Percentiles rank a stretch among this genome's conserved stretches.
Conservation (phyloP, 2,113 vertebrate genomes). For the Ammodytes dubius region DNA sequence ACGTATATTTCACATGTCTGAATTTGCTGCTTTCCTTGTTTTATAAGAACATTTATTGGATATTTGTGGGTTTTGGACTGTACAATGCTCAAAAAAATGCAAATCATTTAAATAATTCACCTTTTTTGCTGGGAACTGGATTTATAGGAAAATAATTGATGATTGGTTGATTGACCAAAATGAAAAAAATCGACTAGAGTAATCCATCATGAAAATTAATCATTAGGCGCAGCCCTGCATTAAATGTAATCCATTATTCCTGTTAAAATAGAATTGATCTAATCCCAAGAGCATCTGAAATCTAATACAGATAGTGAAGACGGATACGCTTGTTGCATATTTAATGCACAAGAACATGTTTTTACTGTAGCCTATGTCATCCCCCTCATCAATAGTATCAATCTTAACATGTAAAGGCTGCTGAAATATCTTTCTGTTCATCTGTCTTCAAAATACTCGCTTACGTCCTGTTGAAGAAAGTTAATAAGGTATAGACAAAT, state of each 20-base stretch:
- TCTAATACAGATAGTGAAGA: no score
- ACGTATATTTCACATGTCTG: neutral
- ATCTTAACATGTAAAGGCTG: neutral
- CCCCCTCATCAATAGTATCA: neutral
- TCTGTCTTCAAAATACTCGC: neutral
- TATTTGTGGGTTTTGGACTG: neutral
- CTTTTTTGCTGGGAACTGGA: neutral
- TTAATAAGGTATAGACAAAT: slow-evolving; percentile 9
- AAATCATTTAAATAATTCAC: neutral
- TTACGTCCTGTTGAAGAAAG: neutral
- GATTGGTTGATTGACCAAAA: neutral
- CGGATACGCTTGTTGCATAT: neutral
- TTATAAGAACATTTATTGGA: neutral
- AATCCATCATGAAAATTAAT: neutral
- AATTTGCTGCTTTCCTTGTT: neutral
- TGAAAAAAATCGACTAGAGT: neutral
- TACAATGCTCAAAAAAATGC: no score
- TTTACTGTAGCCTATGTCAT: neutral
- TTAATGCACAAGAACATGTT: neutral
- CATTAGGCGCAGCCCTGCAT: neutral
- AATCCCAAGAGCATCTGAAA: neutral
- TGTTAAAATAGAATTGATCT: neutral
- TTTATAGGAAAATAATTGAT: no score
- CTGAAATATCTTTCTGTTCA: neutral
- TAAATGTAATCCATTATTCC: no score